These are phyloP conservation scores for Drepana arcuata DNA, from an alignment of 1,140 invertebrate genomes.

Conservation along the genomic window DNA sequence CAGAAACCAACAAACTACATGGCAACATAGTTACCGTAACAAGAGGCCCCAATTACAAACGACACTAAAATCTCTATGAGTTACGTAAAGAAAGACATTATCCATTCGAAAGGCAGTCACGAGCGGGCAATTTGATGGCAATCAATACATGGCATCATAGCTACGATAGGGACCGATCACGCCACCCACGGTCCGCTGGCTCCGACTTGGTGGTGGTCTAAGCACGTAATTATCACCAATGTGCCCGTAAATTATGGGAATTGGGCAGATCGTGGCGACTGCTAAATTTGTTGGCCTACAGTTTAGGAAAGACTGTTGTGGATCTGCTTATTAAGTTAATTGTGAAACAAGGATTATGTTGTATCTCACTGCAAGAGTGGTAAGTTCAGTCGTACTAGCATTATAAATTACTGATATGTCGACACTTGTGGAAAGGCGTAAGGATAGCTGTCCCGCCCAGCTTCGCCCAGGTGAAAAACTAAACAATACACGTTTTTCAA, in stretches of 20 bases:
- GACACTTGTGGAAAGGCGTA: too few species aligned
- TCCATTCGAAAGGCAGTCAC: constrained; percentile 34
- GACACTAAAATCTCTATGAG: constrained; percentile 13
- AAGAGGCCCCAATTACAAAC: constrained; percentile 15
- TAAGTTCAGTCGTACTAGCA: too few species aligned
- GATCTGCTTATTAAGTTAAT: too few species aligned
- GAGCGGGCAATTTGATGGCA: constrained; percentile 51
- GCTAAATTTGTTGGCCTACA: constrained; percentile 28
- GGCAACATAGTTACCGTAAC: too few species aligned
- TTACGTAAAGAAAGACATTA: constrained; percentile 56
- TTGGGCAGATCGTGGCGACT: constrained; percentile 17
- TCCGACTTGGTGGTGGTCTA: constrained; percentile 18
- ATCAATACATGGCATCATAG: too few species aligned
- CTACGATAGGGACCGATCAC: constrained; percentile 11
- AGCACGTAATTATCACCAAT: constrained; percentile 46
- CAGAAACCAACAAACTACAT: too few species aligned
- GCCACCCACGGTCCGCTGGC: constrained; percentile 19
- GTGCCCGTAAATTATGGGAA: constrained; percentile 38
- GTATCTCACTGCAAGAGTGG: too few species aligned
- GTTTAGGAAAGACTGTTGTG: constrained; percentile 6
- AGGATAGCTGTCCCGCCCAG: too few species aligned
- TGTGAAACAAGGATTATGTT: too few species aligned
- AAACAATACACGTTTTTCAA: too few species aligned
- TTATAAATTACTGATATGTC: too few species aligned
- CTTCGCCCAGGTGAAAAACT: too few species aligned